Base-by-base conservation (phyloP, 1,140 invertebrate genomes). In the Pachypsylla venusta region DNA sequence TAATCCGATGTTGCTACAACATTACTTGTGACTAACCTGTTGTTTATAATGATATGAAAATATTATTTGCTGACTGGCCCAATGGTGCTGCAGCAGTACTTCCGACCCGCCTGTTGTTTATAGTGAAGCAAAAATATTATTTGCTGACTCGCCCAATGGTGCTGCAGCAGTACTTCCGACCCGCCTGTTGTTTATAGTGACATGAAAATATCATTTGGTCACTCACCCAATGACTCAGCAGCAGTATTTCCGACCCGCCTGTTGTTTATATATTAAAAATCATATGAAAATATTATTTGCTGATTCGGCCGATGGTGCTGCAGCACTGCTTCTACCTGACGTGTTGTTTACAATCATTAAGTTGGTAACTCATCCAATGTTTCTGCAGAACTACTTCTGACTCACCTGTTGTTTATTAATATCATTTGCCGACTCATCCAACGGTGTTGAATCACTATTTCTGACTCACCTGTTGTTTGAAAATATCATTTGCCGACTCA, bases 271-370 rank as follows among this genome's bases (percentile, higher is more conserved):
- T n/a, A n/a, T n/a, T n/a, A n/a, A n/a, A n/a, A n/a, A n/a, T n/a
- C n/a, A n/a, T n/a, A n/a, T n/a, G n/a, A n/a, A n/a, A 22, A 57
- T 13, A 12, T 12, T 20, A 25, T 53, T 53, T 12, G 35, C 24
- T 7, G 2, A 19, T 53, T 30, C 2, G 10, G 42, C 40, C 57
- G 14, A 25, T 19, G 1, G n/a, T 25, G 53, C 57, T 24, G 24
- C 16, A 27, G 20, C 22, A 30, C 71, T 59, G 71, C 70, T 3
- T 68, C 68, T 63, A 69, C 64, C 57, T 73, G 70, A n/a, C 0
- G 28, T 69, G 63, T 16, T 65, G 60, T 13, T 24, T 3, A 62
- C 62, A n/a, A 66, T 61, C 0, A 35, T 22, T 2, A n/a, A 56
- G 22, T 14, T n/a, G 20, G 4, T 30, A 60, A 26, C 60, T 56